phyloP scores from a whole-genome alignment of 2,113 vertebrate genomes.

The Phainopepla nitens region DNA sequence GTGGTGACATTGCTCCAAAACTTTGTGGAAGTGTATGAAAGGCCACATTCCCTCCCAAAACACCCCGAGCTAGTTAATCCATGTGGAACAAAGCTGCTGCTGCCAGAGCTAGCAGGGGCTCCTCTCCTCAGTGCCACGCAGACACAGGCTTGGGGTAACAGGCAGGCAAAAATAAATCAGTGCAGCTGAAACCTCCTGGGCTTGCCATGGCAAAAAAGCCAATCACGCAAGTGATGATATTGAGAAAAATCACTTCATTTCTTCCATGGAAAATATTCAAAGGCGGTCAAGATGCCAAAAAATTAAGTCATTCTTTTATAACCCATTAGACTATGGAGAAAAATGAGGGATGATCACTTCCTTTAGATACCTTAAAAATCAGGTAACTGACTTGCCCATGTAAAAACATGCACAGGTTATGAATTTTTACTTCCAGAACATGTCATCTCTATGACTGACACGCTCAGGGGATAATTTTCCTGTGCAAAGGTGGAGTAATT shows the following conservation, averaged over 20 bases:
- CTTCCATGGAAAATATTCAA: constrained; percentile 10
- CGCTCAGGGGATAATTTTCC: background rate
- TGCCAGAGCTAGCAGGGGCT: constrained; percentile 46
- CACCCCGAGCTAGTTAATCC: background rate
- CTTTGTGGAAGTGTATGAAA: background rate
- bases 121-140: background rate
- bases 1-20: background rate
- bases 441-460: background rate
- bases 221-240: background rate
- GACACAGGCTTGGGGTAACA: background rate
- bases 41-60: background rate
- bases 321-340: background rate
- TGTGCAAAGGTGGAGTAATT: constrained; percentile 18
- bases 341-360: background rate
- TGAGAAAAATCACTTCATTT: constrained; percentile 1
- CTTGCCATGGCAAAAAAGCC: background rate
- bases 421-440: background rate
- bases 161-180: background rate
- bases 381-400: background rate
- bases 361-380: background rate
- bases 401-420: background rate
- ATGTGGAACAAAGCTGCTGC: background rate
- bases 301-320: constrained; percentile 20
- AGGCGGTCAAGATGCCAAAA: background rate
- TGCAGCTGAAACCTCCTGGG: background rate